These are phyloP conservation scores for Hanleya hanleyi DNA, from an alignment of 2,888 invertebrate species.

Conservation along the genomic window DNA sequence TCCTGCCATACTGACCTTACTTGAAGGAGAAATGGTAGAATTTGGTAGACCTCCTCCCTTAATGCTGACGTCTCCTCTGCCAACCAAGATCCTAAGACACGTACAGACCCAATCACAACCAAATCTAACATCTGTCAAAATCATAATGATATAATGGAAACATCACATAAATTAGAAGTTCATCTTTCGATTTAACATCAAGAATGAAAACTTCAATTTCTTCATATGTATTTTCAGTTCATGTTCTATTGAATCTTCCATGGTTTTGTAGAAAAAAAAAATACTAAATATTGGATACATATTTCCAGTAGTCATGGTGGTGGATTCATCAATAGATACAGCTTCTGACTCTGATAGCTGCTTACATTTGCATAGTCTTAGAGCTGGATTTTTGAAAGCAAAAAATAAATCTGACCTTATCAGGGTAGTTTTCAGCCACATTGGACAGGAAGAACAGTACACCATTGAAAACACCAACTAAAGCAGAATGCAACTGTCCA, in stretches of 20 bases:
- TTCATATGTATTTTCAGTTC: no score
- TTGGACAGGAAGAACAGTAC: conserved; percentile 57
- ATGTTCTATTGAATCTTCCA: no score
- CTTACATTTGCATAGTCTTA: no score
- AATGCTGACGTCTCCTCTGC: conserved; percentile 58
- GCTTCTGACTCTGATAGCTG: no score
- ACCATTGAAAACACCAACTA: conserved; percentile 73
- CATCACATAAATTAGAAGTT: no score
- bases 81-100: conserved; percentile 56
- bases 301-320: no score
- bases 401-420: conserved; percentile 24
- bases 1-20: conserved; percentile 52
- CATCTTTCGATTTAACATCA: no score
- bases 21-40: conserved; percentile 52
- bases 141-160: neutral
- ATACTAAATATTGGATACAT: no score
- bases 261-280: no score
- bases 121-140: conserved; percentile 1
- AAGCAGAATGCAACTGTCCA: conserved; percentile 89
- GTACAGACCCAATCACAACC: conserved; percentile 32
- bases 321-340: no score
- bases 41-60: conserved; percentile 45
- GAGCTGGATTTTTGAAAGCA: no score
- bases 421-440: neutral
- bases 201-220: no score